These are phyloP conservation scores for Prietella phreatophila DNA, from an alignment of 2,113 vertebrate species.

Conservation along the genomic window DNA sequence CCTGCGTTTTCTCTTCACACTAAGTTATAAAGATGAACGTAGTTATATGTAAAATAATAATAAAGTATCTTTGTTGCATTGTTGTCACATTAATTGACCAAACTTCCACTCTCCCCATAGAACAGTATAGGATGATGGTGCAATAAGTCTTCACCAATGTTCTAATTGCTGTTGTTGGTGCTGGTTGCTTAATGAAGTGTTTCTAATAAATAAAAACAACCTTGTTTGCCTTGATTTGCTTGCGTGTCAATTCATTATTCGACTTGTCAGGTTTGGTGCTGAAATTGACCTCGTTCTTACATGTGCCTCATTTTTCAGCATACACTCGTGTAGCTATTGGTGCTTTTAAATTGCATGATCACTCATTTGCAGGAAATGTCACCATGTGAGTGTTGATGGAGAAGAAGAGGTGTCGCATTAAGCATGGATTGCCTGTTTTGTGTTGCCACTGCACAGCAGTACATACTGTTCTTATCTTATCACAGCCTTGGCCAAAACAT, in stretches of 20 bases:
- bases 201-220: conserved; percentile 60
- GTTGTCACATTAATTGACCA: conserved; percentile 27
- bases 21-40: conserved; percentile 31
- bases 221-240: conserved; percentile 44
- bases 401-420: background rate
- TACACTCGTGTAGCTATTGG: background rate
- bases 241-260: background rate
- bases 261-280: background rate
- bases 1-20: conserved; percentile 17
- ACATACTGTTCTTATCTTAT: conserved; percentile 37
- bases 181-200: conserved; percentile 75
- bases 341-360: background rate
- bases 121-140: conserved; percentile 70
- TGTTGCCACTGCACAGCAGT: background rate
- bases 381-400: background rate
- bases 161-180: conserved; percentile 65
- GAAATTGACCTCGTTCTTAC: background rate
- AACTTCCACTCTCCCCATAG: conserved; percentile 55
- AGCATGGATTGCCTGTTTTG: background rate
- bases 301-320: background rate
- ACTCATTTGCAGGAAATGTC: no score
- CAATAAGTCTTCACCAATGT: conserved; percentile 61
- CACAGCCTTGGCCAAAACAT: conserved; percentile 35
- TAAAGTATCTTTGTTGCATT: conserved; percentile 5
- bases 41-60: background rate